phyloP scores from a whole-genome alignment of 2,113 vertebrate species.

The Ahaetulla prasina region DNA sequence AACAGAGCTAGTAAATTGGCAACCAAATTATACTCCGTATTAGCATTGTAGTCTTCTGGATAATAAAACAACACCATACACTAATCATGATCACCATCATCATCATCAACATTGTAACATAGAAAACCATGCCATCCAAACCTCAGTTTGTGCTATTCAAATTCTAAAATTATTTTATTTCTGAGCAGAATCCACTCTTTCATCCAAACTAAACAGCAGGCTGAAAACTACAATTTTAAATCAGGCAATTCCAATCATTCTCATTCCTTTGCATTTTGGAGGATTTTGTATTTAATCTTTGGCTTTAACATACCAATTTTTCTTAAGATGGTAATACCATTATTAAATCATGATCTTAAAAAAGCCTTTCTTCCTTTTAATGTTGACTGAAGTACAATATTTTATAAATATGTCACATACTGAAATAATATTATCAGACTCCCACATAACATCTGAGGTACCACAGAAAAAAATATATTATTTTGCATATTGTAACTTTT shows the following conservation, averaged over 20 bases:
- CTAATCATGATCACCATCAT: too few species aligned
- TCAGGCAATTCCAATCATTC: not conserved
- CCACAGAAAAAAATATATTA: not conserved
- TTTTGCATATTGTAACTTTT: not conserved
- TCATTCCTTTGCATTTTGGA: not conserved
- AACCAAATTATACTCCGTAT: too few species aligned
- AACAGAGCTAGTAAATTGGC: too few species aligned
- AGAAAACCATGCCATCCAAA: not conserved
- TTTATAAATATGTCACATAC: conserved; percentile 24
- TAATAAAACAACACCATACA: too few species aligned
- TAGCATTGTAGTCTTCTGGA: too few species aligned
- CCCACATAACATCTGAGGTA: conserved; percentile 29
- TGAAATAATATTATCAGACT: conserved; percentile 15
- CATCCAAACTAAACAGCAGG: not conserved
- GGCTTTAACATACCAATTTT: not conserved
- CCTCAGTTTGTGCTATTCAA: not conserved
- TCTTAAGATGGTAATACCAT: not conserved
- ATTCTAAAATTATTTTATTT: not conserved
- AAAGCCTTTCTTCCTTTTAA: conserved; percentile 1
- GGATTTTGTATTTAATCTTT: not conserved
- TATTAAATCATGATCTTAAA: conserved; percentile 5
- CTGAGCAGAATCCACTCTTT: not conserved
- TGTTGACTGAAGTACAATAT: conserved; percentile 18
- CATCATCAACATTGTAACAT: not conserved
- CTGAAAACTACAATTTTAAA: not conserved